Evolutionary conservation across 2,797 vertebrate species (phyloP), one percentile per base, ranked within the genome.

Genomic region (Anguilla anguilla): DNA sequence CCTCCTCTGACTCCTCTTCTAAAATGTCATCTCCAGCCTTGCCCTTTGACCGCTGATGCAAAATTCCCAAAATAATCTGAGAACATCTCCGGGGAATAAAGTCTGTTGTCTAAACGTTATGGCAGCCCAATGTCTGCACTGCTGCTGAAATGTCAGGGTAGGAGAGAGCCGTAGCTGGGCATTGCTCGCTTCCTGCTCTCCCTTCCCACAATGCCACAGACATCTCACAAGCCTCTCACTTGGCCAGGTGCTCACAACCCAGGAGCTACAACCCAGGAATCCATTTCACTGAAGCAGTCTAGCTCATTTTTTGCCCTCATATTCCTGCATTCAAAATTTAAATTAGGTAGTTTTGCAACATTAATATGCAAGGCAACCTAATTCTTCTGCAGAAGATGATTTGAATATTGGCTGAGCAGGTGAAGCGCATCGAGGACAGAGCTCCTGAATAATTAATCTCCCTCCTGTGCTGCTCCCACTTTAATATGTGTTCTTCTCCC

Each of bases 401-500:
- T 87, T 51, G 83, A 67, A 83, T 87, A 57, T 83, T 57, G 86
- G 74, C 79, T 86, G 79, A 87, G 31, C 39, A 64, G 77, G 25
- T 46, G 57, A 64, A n/a, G 57, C 57, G 19, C 67, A 83, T 64
- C 64, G 51, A 67, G 77, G 57, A 83, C 59, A 83, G 79, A 43
- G 57, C 46, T 13, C 57, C 39, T 87, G 86, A 87, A 87, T 87
- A 83, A 83, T 83, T 87, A 31, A 87, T 67, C 46, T 79, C 79
- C 11, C 11, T 74, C 6, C 69, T 15, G n/a, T 74, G 28, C 13
- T 11, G 13, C 69, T 74, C 61, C 9, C 25, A 39, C 39, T 39
- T 39, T 39, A 39, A 69, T 69, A 69, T 87, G 59, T 22, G 22
- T 3, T 13, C 59, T 4, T 51, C 6, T 51, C 10, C 51, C 39